Percentiles rank a stretch among this genome's conserved stretches.
Conservation (phyloP, 2,113 vertebrate species). For the Trogon surrucura region DNA sequence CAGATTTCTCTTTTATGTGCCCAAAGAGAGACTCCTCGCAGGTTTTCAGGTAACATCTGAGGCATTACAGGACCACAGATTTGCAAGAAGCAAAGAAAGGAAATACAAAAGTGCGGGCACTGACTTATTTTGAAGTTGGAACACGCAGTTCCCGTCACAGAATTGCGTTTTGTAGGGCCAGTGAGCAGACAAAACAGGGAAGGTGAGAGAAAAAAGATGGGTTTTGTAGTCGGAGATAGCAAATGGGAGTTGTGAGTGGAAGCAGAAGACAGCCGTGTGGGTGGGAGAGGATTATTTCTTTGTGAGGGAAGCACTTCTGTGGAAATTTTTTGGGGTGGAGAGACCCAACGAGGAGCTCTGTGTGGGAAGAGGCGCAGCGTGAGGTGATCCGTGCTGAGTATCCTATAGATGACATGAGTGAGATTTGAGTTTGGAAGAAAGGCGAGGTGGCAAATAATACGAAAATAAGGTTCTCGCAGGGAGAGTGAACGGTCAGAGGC, state of each 20-base stretch:
- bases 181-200: background rate
- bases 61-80: background rate
- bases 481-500: background rate
- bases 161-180: background rate
- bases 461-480: background rate
- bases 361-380: background rate
- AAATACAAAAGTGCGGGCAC: background rate
- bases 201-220: background rate
- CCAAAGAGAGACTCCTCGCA: background rate
- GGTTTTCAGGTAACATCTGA: background rate
- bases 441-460: background rate
- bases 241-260: background rate
- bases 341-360: background rate
- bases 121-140: background rate
- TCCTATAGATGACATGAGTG: background rate
- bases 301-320: background rate
- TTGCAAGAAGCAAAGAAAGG: background rate
- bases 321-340: background rate
- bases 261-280: background rate
- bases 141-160: rapidly evolving
- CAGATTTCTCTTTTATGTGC: background rate
- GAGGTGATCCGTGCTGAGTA: background rate
- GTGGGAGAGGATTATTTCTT: background rate
- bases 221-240: background rate
- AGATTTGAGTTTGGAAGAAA: background rate